These are phyloP conservation scores for Cossypha heuglini DNA, from an alignment of 2,797 vertebrate species.

Conservation along the genomic window DNA sequence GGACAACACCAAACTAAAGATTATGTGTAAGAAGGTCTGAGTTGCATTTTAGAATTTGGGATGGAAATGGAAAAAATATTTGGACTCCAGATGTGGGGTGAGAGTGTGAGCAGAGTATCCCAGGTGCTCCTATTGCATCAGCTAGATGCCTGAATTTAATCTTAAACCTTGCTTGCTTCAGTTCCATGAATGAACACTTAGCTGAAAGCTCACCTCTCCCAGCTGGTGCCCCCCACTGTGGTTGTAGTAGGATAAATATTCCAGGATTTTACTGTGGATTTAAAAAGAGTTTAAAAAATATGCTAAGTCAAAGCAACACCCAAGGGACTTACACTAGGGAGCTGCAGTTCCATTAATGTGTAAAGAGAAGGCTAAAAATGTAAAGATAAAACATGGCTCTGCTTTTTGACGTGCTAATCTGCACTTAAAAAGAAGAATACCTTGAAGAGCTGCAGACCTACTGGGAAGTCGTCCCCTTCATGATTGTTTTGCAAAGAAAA, in stretches of 20 bases:
- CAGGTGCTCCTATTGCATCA: rapidly evolving
- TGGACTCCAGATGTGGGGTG: rapidly evolving
- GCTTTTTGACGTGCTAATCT: background rate
- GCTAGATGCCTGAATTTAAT: background rate
- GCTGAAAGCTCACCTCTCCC: background rate
- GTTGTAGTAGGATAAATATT: background rate
- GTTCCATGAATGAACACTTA: background rate
- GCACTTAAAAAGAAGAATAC: background rate
- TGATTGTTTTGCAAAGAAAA: background rate
- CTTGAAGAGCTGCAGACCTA: background rate
- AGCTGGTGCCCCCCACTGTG: background rate
- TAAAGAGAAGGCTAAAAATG: background rate
- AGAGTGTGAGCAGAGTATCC: background rate
- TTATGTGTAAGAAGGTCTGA: background rate
- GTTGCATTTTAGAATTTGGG: background rate
- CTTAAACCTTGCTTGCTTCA: background rate
- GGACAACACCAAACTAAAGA: background rate
- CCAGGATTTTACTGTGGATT: background rate
- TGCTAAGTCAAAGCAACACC: background rate
- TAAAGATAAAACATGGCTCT: background rate
- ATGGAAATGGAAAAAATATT: background rate
- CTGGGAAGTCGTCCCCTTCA: background rate
- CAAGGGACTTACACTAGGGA: background rate
- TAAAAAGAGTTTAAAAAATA: background rate
- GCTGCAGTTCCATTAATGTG: background rate